Conservation (phyloP, 2,113 vertebrate species). For the Gymnocephalus cernua region DNA sequence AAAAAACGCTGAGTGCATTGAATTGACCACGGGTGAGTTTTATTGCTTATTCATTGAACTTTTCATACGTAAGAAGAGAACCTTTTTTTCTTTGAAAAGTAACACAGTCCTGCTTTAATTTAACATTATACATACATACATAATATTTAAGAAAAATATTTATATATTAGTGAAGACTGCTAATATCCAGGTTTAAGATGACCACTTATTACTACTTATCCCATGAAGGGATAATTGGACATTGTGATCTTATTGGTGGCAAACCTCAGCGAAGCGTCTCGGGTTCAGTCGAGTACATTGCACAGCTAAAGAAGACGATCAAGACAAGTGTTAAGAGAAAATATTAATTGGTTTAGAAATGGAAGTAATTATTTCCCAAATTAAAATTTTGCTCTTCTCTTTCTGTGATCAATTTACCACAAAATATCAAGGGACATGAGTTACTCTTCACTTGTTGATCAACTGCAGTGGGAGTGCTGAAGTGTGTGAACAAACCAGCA, state of each 20-base stretch:
- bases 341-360: constrained; percentile 29
- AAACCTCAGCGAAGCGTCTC: constrained; percentile 41
- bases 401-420: constrained; percentile 21
- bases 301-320: neutral
- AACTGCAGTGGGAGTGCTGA: neutral
- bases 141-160: neutral
- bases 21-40: neutral
- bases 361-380: constrained; percentile 5
- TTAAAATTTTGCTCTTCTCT: neutral
- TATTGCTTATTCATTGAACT: neutral
- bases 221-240: constrained; percentile 63
- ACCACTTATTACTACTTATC: neutral
- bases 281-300: constrained; percentile 20
- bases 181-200: constrained; percentile 28
- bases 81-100: neutral
- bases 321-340: constrained; percentile 10
- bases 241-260: constrained; percentile 51
- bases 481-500: constrained; percentile 2
- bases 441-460: constrained; percentile 18
- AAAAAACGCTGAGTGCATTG: neutral
- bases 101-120: neutral
- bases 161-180: neutral
- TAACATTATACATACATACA: no score
- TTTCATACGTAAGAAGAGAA: neutral
- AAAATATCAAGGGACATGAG: neutral